A percentile compares a stretch with the other conserved stretches of the same genome.
These are phyloP conservation scores for Malaclemys terrapin DNA, from an alignment of 2,113 vertebrate genomes.

Conservation along the genomic window DNA sequence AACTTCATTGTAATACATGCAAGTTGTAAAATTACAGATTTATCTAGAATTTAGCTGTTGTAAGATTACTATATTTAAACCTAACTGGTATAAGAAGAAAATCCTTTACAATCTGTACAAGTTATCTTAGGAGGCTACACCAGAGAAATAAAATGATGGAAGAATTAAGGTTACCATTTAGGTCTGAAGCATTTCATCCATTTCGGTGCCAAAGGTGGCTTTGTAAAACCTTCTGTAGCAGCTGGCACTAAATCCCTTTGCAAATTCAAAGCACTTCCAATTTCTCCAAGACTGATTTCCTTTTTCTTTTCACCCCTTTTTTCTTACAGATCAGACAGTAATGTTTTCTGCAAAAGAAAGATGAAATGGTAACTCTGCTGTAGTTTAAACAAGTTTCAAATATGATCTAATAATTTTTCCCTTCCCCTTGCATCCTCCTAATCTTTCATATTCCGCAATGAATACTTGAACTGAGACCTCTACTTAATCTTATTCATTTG, in stretches of 20 bases:
- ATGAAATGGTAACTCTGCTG: not conserved
- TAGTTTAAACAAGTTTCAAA: slow-evolving; percentile 2
- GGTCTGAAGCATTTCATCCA: slow-evolving; percentile 44
- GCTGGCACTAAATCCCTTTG: slow-evolving; percentile 19
- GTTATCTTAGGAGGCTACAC: not conserved
- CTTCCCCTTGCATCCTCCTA: not conserved
- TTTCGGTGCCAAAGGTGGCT: not conserved
- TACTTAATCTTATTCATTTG: not conserved
- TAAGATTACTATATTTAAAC: not conserved
- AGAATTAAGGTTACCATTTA: slow-evolving; percentile 60
- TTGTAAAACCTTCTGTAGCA: slow-evolving; percentile 28
- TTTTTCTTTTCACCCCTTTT: slow-evolving; percentile 25
- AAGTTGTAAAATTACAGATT: not conserved
- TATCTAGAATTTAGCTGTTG: not conserved
- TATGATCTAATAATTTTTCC: not conserved
- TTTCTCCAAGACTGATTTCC: slow-evolving; percentile 27
- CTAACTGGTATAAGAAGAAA: not conserved
- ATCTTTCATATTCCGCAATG: not conserved
- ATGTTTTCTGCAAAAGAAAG: slow-evolving; percentile 68
- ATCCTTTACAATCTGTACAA: not conserved
- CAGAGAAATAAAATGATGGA: not conserved
- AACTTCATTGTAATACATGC: not conserved
- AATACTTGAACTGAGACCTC: not conserved
- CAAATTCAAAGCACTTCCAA: not conserved
- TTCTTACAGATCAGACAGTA: slow-evolving; percentile 53